phyloP scores from a whole-genome alignment of 2,888 invertebrate genomes.

The Drosophila fungiperda region DNA sequence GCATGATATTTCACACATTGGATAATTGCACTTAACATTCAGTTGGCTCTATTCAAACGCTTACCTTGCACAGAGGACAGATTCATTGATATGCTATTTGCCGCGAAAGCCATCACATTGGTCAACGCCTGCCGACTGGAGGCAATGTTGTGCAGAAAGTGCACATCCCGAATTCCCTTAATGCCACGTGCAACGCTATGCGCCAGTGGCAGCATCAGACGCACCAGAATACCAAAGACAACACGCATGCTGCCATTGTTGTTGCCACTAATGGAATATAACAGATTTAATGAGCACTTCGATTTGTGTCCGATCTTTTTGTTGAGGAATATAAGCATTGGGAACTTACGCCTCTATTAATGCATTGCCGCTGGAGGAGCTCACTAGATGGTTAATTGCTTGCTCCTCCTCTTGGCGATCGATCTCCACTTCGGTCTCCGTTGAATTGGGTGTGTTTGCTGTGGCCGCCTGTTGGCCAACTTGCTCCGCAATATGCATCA shows the following conservation, averaged over 20 bases:
- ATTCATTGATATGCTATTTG: constrained; percentile 84
- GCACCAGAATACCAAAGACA: constrained; percentile 82
- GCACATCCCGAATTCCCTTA: constrained; percentile 83
- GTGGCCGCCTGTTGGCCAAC: constrained; percentile 22
- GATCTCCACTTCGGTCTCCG: constrained; percentile 71
- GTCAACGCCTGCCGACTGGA: constrained; percentile 83
- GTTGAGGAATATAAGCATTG: too few species aligned
- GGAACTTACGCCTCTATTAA: constrained; percentile 73
- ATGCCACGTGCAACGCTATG: constrained; percentile 83
- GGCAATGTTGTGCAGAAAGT: constrained; percentile 79
- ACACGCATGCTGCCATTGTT: constrained; percentile 82
- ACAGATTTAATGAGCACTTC: accelerated
- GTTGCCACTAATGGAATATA: constrained; percentile 31
- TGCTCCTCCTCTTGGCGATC: constrained; percentile 79
- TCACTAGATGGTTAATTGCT: constrained; percentile 77
- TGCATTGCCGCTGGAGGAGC: constrained; percentile 64
- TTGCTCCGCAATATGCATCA: constrained; percentile 68
- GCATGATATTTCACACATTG: constrained; percentile 12
- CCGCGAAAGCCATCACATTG: constrained; percentile 84
- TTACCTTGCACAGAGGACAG: constrained; percentile 85
- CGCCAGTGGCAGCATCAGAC: constrained; percentile 83
- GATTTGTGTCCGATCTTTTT: too few species aligned
- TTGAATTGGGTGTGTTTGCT: constrained; percentile 15
- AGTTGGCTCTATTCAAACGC: constrained; percentile 17
- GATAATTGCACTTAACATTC: constrained; percentile 4